Conservation (phyloP, 2,888 invertebrate species). For the Phania funesta region DNA sequence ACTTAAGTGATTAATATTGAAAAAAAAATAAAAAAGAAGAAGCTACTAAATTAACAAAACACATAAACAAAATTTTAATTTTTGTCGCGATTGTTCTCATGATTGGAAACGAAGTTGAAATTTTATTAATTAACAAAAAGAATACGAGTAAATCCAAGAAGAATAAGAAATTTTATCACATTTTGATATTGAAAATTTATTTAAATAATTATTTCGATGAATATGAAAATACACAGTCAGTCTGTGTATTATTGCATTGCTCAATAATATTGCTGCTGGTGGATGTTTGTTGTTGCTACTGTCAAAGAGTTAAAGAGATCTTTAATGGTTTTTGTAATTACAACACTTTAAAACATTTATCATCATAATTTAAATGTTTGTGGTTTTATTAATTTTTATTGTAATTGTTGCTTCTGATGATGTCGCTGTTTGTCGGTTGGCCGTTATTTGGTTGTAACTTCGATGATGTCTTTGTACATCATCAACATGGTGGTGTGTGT, state of each 20-base stretch:
- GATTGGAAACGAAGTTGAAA: constrained; percentile 26
- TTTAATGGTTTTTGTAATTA: constrained; percentile 62
- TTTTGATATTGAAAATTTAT: background rate
- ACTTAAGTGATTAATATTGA: constrained; percentile 1
- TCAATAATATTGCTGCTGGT: background rate
- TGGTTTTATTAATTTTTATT: constrained; percentile 21
- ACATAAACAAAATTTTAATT: constrained; percentile 37
- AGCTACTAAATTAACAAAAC: background rate
- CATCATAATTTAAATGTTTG: constrained; percentile 62
- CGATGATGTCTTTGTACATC: constrained; percentile 49
- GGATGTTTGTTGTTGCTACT: background rate
- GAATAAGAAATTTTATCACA: background rate
- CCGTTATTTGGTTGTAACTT: constrained; percentile 42
- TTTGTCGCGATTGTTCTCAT: constrained; percentile 58
- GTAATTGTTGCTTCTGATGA: background rate
- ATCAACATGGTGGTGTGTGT: constrained; percentile 58
- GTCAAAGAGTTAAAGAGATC: constrained; percentile 44
- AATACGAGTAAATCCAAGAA: constrained; percentile 12
- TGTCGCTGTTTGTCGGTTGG: constrained; percentile 36
- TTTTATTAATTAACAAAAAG: background rate
- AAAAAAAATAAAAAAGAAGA: background rate
- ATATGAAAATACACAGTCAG: background rate
- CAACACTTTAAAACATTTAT: constrained; percentile 61
- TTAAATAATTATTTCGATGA: background rate
- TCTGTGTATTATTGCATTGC: background rate